Base-by-base conservation (phyloP, 2,888 invertebrate species). In the Caenorhabditis becei region DNA sequence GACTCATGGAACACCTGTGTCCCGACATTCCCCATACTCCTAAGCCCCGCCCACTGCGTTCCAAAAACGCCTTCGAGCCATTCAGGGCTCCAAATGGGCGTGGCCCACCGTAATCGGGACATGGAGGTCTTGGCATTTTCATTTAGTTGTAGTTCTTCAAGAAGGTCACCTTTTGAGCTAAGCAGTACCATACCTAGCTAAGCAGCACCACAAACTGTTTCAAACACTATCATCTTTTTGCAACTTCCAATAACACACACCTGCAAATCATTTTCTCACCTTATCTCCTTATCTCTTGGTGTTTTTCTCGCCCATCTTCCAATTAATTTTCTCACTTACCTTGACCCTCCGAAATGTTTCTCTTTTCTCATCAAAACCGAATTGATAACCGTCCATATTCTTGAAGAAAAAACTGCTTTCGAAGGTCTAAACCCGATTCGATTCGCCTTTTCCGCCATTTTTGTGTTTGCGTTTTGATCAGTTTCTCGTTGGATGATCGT, bases 261-360 rank as follows among this genome's bases (percentile, higher is more conserved):
- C 24, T 28, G 28, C 26, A 10, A 58, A 35, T 58, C 58, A 18
- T 44, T 59, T 41, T 7, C 41, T 41, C 14, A 14, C 41, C 41
- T 41, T 2, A 35, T 32, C 18, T 58, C 28, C 26, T 49, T n/a
- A 49, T 18, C 24, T 32, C 51, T 11, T 1, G 18, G 8, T 24
- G 24, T 26, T 26, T 54, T 28, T 24, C 24, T 1, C 1, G 20
- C 16, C 49, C 18, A 1, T n/a, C n/a, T n/a, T 51, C 32, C 16
- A 2, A 2, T 18, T 2, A n/a, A 47, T 18, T 41, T 66, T 58
- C 28, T 69, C 35, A 32, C n/a, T 44, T 37, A 56, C 24, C 37
- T 24, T 35, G 49, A 49, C 59, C 70, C 18, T 16, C 44, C 16
- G n/a, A 51, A 20, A 37, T n/a, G 16, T 61, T 69, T 67, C 44